Evolutionary conservation across 2,113 vertebrate genomes (phyloP).

Genomic region (Sinosuthora webbiana): DNA sequence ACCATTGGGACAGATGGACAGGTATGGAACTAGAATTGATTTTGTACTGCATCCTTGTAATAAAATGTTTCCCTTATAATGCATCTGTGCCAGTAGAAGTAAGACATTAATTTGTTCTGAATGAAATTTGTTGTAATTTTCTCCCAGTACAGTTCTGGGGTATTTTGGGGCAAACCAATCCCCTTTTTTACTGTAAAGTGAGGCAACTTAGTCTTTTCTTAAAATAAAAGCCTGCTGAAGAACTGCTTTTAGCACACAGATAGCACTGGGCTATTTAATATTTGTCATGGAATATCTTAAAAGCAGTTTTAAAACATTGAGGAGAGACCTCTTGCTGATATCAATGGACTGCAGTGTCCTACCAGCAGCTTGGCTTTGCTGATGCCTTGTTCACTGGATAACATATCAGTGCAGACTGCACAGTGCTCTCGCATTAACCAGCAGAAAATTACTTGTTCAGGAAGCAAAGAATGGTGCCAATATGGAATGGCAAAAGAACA

Average conservation of each 20-base stretch:
- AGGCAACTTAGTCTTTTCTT: neutral
- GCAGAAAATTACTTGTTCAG: neutral
- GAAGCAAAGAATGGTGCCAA: neutral
- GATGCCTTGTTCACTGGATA: neutral
- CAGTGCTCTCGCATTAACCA: neutral
- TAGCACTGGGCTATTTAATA: neutral
- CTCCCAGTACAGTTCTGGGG: neutral
- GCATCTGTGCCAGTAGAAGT: neutral
- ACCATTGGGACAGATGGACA: constrained; percentile 88
- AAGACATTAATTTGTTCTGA: neutral
- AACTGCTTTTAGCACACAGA: neutral
- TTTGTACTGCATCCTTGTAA: neutral
- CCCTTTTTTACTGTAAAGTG: neutral
- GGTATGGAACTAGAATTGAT: constrained; percentile 60
- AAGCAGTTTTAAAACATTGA: neutral
- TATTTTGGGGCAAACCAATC: neutral
- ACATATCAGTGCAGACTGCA: neutral
- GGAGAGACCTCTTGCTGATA: neutral
- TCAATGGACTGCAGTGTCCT: neutral
- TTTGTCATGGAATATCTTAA: neutral
- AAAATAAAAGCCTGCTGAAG: neutral
- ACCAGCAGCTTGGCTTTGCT: neutral
- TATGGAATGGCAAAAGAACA: neutral
- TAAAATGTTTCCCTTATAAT: neutral
- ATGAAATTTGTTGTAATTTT: neutral